Conservation (phyloP, 2,797 vertebrate genomes). For the Amblyopsis hoosieri region DNA sequence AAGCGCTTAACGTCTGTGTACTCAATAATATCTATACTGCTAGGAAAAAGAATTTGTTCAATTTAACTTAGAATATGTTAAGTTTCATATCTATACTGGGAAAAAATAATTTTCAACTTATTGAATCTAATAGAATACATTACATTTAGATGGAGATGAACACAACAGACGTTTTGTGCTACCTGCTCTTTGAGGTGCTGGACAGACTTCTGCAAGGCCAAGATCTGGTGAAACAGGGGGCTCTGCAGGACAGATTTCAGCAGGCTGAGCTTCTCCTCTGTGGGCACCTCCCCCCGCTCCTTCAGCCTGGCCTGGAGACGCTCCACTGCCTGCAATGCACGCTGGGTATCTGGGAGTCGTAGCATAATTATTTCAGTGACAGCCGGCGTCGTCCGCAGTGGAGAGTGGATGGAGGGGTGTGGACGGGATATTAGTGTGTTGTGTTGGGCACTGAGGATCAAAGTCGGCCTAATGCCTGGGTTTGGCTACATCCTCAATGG, state of each 20-base stretch:
- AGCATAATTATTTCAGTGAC: slow-evolving; percentile 71
- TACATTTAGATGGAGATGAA: neutral
- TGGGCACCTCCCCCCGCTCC: slow-evolving; percentile 89
- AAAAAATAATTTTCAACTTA: too few species aligned
- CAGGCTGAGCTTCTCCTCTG: slow-evolving; percentile 91
- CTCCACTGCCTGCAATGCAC: slow-evolving; percentile 93
- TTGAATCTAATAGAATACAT: too few species aligned
- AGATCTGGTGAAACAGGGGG: slow-evolving; percentile 95
- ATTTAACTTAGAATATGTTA: too few species aligned
- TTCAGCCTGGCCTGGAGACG: slow-evolving; percentile 92
- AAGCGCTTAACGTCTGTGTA: too few species aligned
- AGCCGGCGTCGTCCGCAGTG: slow-evolving; percentile 35
- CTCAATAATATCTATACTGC: too few species aligned
- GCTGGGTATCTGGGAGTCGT: slow-evolving; percentile 85
- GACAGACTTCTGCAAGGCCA: slow-evolving; percentile 90
- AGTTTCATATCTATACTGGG: too few species aligned
- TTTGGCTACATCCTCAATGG: too few species aligned
- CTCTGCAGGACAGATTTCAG: slow-evolving; percentile 94
- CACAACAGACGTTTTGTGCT: neutral
- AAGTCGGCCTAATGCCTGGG: too few species aligned
- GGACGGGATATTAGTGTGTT: slow-evolving; percentile 38
- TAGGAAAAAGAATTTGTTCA: too few species aligned
- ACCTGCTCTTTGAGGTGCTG: slow-evolving; percentile 95
- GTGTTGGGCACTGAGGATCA: slow-evolving; percentile 18
- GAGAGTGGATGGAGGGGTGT: slow-evolving; percentile 29